A percentile compares a stretch with the other conserved stretches of the same genome.
Evolutionary conservation across 2,888 invertebrate species (phyloP).

Genomic region (Napeogenes inachia): DNA sequence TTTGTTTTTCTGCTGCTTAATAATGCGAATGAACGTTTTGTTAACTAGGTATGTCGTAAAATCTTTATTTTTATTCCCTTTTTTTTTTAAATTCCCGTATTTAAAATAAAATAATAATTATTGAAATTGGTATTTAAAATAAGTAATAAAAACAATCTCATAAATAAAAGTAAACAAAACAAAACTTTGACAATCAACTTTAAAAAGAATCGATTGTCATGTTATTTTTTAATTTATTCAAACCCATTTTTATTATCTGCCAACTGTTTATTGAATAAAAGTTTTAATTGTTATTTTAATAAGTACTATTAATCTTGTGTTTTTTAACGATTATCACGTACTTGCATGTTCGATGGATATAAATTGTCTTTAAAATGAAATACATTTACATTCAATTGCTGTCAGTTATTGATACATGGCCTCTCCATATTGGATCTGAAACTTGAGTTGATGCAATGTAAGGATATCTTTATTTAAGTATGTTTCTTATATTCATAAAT

Average conservation of each 20-base stretch:
- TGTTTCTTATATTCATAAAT: too few relatives aligned
- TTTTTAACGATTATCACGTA: constrained; percentile 42
- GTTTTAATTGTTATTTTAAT: constrained; percentile 57
- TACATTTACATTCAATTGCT: constrained; percentile 24
- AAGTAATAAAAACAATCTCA: constrained; percentile 10
- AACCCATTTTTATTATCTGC: constrained; percentile 72
- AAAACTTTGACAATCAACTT: constrained; percentile 27
- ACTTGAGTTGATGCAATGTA: too few relatives aligned
- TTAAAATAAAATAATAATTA: background rate
- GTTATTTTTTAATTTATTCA: constrained; percentile 65
- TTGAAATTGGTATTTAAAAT: background rate
- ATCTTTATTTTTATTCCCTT: constrained; percentile 2
- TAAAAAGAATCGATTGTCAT: constrained; percentile 28
- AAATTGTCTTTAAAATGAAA: constrained; percentile 26
- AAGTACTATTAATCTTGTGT: constrained; percentile 63
- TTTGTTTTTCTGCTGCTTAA: constrained; percentile 24
- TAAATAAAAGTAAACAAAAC: constrained; percentile 23
- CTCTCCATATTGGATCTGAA: too few relatives aligned
- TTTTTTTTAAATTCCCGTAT: too few relatives aligned
- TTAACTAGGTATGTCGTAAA: background rate
- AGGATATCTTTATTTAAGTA: too few relatives aligned
- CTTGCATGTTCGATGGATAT: constrained; percentile 28
- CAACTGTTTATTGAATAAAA: constrained; percentile 55
- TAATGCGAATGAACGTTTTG: constrained; percentile 14
- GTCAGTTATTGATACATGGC: constrained; percentile 6